Base-by-base conservation (phyloP, 2,888 invertebrate genomes). In the Brachyopa scutellaris region DNA sequence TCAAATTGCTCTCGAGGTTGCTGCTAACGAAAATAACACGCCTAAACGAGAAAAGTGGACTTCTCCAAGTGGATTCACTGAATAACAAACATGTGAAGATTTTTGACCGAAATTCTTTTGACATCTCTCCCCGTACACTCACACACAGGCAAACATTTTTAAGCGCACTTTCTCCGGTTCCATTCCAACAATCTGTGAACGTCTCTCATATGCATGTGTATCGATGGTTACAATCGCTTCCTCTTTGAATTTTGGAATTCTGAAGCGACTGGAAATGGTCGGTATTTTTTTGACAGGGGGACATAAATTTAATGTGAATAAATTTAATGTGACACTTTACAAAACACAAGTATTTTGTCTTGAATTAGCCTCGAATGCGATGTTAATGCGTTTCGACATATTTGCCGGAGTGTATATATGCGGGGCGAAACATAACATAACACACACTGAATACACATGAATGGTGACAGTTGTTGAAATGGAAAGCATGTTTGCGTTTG, bases 321-420 rank as follows among this genome's bases (percentile, higher is more conserved):
- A 47, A 77, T 69, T 77, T 76, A 70, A 80, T 80, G 80, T 80
- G 80, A 80, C 80, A 80, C 64, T 80, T 80, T 80, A 80, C 80
- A 80, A 80, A 80, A 80, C 80, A 80, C 80, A 69, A 80, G 80
- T 70, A 80, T 82, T 82, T 77, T 82, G 82, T 77, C 66, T 70
- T 88, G 88, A 88, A 88, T 88, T 88, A 89, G 89, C 89, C 89
- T 89, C 89, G 74, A 89, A 89, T 89, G 88, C 88, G 89, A 89
- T 89, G 89, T 89, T 89, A 89, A 89, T 89, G 88, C 88, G 87
- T 89, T 89, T 89, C 88, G 89, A 89, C 89, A 89, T 88, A 87
- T 89, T 86, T 88, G 73, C 55, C 62, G 55, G 53, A 73, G 76
- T 59, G 80, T 64, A 51, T n/a, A n/a, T 51, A 62, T 74, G 62